Evolutionary conservation across 2,113 vertebrate species (phyloP), one percentile per base, ranked within the genome.

Genomic region (Oxygymnocypris stewartii): DNA sequence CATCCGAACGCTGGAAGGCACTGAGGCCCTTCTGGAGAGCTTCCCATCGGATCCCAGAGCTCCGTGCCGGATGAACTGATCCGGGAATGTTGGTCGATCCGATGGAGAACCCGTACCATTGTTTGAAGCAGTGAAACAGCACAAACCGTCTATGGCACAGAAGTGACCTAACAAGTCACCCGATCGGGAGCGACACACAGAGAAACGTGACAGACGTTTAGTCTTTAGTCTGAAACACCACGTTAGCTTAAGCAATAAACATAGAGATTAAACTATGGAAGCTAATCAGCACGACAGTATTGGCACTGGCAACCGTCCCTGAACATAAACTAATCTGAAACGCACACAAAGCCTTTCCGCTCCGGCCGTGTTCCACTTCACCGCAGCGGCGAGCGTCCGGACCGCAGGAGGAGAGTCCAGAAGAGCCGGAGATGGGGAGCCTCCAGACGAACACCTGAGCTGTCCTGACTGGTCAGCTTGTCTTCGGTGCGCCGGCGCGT

Each of bases 401-500:
- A 31, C 6, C 25, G 31, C 6, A 31, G 13, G 28, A 69, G 8
- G 63, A 35, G 65, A 69, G 65, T 69, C 28, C 1, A 69, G 65
- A 18, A 61, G 18, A 35, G 14, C 28, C 65, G 65, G 28, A 28
- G 35, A 40, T 42, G 35, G 5, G 18, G 35, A 69, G 35, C 71
- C 67, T 76, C 42, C 74, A 40, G 18, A 51, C 76, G 83, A 2
- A 0, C 13, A n/a, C 91, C 94, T 94, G 93, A 96, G 97, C 92
- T 97, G 35, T 97, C 96, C 82, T 96, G 96, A 90, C 93, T 88
- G 92, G 96, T 94, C 92, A 96, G 94, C 95, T 96, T 96, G 92
- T 96, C 96, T 86, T 97, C 97, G 91, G 97, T 95, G 94, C 96
- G 95, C 95, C 97, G 95, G 93, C 96, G 97, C 92, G 97, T 95